phyloP scores from a whole-genome alignment of 1,140 invertebrate species.

The Nylanderia fulva region DNA sequence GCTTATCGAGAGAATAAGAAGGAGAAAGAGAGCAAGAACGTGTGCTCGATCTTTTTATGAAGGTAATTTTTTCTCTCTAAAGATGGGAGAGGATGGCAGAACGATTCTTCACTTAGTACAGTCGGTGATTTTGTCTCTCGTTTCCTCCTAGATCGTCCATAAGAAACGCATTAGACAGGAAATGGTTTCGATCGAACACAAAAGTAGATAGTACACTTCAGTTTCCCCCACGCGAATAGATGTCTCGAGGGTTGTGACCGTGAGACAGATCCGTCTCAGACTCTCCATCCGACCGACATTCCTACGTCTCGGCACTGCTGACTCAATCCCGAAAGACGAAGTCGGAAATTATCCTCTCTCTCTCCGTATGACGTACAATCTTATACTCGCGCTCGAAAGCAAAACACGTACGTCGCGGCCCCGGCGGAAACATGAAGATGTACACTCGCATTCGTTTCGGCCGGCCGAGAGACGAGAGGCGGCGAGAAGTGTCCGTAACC shows the following conservation, averaged over 20 bases:
- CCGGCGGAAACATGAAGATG: conserved; percentile 43
- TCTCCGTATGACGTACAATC: conserved; percentile 15
- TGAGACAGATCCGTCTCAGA: neutral
- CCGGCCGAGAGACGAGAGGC: neutral
- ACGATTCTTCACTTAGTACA: conserved; percentile 31
- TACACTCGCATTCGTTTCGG: conserved; percentile 49
- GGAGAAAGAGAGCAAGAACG: no score
- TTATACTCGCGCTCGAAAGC: conserved; percentile 20
- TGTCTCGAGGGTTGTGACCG: conserved; percentile 2
- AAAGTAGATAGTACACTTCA: neutral
- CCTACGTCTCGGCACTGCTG: neutral
- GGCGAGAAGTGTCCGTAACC: conserved; percentile 29
- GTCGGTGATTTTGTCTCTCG: neutral
- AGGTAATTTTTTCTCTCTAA: neutral
- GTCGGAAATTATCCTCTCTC: neutral
- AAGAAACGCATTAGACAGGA: conserved; percentile 50
- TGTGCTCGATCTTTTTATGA: neutral
- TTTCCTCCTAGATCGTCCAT: neutral
- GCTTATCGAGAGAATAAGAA: neutral
- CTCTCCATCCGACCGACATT: neutral
- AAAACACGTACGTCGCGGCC: conserved; percentile 4
- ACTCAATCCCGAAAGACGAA: conserved; percentile 20
- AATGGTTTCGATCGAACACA: conserved; percentile 24
- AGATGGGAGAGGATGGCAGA: neutral
- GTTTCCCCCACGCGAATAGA: neutral